Evolutionary conservation across 2,797 vertebrate species (phyloP), one percentile per base, ranked within the genome.

Genomic region (Scolopax rusticola): DNA sequence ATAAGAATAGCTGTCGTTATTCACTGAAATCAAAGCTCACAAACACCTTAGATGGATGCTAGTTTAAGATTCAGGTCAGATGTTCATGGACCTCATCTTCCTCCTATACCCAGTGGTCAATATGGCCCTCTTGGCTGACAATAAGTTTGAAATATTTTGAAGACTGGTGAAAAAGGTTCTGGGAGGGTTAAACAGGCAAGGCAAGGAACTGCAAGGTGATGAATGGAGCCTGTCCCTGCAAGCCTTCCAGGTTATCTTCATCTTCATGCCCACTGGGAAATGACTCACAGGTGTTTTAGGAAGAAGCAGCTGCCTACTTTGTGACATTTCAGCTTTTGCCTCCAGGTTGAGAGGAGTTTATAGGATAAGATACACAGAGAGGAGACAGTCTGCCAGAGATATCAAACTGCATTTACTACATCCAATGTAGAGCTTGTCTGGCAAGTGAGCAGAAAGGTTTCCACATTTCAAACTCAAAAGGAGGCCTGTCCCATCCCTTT

Each of bases 241-340:
- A 97, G 94, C 38, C 76, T 89, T 77, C 54, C 54, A 84, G 47
- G 88, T 95, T 97, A 97, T 97, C 96, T 97, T 90, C 88, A 96
- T 94, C 96, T 97, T 90, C 84, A 65, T 97, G 90, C 96, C 95
- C 93, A 96, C 89, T 86, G 93, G 95, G 91, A 91, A 90, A 84
- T 91, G 90, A 93, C 90, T 97, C 89, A 96, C 87, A 97, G 96
- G 90, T 96, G 96, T 87, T 95, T 96, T 96, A 96, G 94, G 94
- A 96, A 97, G 92, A 89, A 77, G 91, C 90, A 97, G 95, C 89
- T 97, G 90, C 83, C 88, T 95, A 73, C 69, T 95, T 86, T 88
- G 92, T 92, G 94, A 96, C 91, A 95, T 93, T 95, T 81, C 81
- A 89, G 94, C 71, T 95, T 92, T 95, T 95, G 92, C 91, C 93